Base-by-base conservation (phyloP, 2,113 vertebrate species). In the Tachuris rubrigastra region DNA sequence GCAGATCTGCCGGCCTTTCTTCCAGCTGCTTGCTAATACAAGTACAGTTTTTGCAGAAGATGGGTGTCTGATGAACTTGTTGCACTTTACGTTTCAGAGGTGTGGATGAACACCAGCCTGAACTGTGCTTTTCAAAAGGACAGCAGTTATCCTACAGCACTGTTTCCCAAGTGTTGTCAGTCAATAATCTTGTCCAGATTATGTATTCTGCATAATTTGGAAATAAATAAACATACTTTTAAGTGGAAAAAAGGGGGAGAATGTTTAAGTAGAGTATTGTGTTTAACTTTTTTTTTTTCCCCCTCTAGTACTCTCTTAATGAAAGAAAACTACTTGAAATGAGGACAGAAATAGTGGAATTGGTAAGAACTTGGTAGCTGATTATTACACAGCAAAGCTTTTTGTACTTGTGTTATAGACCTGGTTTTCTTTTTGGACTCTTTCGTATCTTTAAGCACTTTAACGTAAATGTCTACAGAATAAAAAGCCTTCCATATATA, bases 271-370 rank as follows among this genome's bases (percentile, higher is more conserved):
- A 46, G 35, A 47, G 6, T 46, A 30, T 30, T 3, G 9, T 42
- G 14, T 86, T 85, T 63, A 63, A 62, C 8, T 46, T 23, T 24
- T 55, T 8, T 49, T 77, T 87, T 74, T 41, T 17, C 82, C 4
- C 2, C 5, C 16, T 77, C 25, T 96, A 99, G 99, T 98, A 98
- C 96, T 98, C 98, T 7, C 74, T 98, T 50, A 98, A 99, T 59
- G 99, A 99, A 79, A 99, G 97, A 96, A 99, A 98, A 95, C 98
- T 99, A 72, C 96, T 99, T 77, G 98, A 99, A 97, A 97, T 98
- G 67, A 98, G 97, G 84, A 98, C 98, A 87, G 99, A 99, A 89
- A 98, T 99, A 66, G 98, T 99, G 95, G 99, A 99, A 96, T 96
- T 99, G 99, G 99, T 99, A 98, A 98, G 98, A 93, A 91, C 9